Evolutionary conservation across 53 echinoderm and acorn worm species (phyloP).

Genomic region (Apostichopus leukothele): DNA sequence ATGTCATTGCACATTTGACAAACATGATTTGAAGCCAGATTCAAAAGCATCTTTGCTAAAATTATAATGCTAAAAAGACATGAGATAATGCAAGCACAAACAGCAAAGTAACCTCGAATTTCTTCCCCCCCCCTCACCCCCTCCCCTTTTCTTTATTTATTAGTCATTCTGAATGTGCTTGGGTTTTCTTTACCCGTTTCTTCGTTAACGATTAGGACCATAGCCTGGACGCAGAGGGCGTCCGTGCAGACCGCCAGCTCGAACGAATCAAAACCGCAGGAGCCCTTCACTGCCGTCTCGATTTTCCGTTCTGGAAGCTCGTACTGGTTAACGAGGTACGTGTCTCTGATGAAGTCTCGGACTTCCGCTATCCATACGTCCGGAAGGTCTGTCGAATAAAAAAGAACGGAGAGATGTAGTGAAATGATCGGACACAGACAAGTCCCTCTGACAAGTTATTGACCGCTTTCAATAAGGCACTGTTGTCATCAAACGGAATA

Average conservation of each 20-base stretch:
- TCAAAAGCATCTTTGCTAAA: too few species aligned
- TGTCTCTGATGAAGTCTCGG: constrained; percentile 74
- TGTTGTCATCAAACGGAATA: too few species aligned
- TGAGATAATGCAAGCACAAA: too few species aligned
- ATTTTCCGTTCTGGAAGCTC: constrained; percentile 79
- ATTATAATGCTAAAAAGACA: too few species aligned
- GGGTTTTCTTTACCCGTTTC: constrained; percentile 62
- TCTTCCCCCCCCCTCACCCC: too few species aligned
- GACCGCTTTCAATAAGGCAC: too few species aligned
- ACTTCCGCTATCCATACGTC: constrained; percentile 70
- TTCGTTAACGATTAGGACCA: constrained; percentile 87
- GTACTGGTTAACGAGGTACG: constrained; percentile 85
- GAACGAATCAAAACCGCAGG: constrained; percentile 80
- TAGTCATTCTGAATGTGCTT: too few species aligned
- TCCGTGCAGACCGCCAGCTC: constrained; percentile 77
- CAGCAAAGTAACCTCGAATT: too few species aligned
- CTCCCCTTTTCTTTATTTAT: too few species aligned
- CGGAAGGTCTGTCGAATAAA: constrained; percentile 63
- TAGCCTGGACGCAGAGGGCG: constrained; percentile 81
- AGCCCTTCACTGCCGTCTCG: constrained; percentile 66
- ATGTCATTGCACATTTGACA: too few species aligned
- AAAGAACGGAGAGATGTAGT: background rate
- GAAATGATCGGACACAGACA: background rate
- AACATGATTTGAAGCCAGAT: too few species aligned
- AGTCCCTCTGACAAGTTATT: too few species aligned